These are phyloP conservation scores for Pogona vitticeps DNA, from an alignment of 2,113 vertebrate genomes.

Conservation along the genomic window DNA sequence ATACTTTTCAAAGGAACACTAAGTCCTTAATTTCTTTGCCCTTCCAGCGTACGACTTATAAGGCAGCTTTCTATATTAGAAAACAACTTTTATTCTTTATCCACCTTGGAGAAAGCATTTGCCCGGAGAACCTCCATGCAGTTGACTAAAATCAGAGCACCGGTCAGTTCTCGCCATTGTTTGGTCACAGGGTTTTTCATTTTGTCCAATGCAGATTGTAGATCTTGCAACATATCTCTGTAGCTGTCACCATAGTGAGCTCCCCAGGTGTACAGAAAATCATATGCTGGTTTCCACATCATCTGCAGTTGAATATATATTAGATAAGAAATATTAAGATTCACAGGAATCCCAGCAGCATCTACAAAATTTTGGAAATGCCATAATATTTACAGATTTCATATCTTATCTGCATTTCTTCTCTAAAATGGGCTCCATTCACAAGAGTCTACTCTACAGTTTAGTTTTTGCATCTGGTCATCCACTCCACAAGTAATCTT, in stretches of 20 bases:
- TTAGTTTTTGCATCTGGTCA: neutral
- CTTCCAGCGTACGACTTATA: neutral
- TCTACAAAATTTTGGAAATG: neutral
- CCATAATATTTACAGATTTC: neutral
- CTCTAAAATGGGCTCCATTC: neutral
- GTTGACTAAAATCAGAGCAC: slow-evolving; percentile 88
- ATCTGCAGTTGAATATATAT: slow-evolving; percentile 74
- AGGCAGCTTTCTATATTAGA: neutral
- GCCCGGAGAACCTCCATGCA: slow-evolving; percentile 86
- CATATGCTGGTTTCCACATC: slow-evolving; percentile 99
- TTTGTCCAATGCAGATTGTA: slow-evolving; percentile 91
- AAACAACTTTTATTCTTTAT: slow-evolving; percentile 57
- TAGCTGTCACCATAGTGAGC: slow-evolving; percentile 87
- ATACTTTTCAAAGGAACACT: neutral
- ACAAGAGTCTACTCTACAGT: neutral
- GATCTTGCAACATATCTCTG: slow-evolving; percentile 91
- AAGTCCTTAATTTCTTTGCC: neutral
- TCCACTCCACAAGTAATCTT: neutral
- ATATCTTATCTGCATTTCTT: neutral
- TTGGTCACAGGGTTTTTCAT: slow-evolving; percentile 95
- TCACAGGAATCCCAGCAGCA: neutral
- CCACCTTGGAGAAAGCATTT: slow-evolving; percentile 77
- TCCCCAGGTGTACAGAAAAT: slow-evolving; percentile 94
- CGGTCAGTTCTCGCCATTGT: slow-evolving; percentile 93
- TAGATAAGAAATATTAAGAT: neutral